Percentiles rank a stretch among this genome's conserved stretches.
Evolutionary conservation across 1,140 invertebrate genomes (phyloP).

Genomic region (Drosophila grimshawi): DNA sequence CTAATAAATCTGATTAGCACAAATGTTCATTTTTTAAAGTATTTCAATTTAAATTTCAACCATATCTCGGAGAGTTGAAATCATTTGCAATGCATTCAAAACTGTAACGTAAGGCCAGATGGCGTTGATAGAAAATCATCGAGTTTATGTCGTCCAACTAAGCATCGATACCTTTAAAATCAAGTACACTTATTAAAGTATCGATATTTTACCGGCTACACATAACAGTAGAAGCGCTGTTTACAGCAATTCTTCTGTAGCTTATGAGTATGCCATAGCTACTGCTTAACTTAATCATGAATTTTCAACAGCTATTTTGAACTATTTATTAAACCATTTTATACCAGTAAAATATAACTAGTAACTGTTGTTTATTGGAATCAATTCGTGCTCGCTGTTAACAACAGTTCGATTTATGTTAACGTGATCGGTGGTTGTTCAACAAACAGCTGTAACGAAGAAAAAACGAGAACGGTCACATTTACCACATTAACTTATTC

Average conservation of each 20-base stretch:
- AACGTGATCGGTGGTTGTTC: background rate
- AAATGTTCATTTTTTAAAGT: background rate
- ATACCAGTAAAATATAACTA: too few relatives aligned
- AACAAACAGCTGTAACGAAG: slow-evolving; percentile 24
- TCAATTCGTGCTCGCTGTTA: background rate
- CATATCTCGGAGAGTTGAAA: background rate
- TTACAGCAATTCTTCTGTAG: background rate
- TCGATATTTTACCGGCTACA: background rate
- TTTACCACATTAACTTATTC: slow-evolving; percentile 36
- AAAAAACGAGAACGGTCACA: slow-evolving; percentile 33
- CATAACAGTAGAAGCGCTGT: background rate
- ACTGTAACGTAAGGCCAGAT: background rate
- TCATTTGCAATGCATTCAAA: background rate
- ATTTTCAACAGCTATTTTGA: too few relatives aligned
- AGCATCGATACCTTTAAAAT: background rate
- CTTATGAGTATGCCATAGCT: background rate
- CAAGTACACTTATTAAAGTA: background rate
- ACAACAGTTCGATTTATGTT: background rate
- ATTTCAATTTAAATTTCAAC: background rate
- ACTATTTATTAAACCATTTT: too few relatives aligned
- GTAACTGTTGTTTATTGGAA: too few relatives aligned
- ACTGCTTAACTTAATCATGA: too few relatives aligned
- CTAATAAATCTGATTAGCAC: slow-evolving; percentile 40
- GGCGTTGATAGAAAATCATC: background rate
- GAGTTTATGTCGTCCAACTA: background rate